Evolutionary conservation across 2,888 invertebrate species (phyloP).

Genomic region (Therioaphis trifolii): DNA sequence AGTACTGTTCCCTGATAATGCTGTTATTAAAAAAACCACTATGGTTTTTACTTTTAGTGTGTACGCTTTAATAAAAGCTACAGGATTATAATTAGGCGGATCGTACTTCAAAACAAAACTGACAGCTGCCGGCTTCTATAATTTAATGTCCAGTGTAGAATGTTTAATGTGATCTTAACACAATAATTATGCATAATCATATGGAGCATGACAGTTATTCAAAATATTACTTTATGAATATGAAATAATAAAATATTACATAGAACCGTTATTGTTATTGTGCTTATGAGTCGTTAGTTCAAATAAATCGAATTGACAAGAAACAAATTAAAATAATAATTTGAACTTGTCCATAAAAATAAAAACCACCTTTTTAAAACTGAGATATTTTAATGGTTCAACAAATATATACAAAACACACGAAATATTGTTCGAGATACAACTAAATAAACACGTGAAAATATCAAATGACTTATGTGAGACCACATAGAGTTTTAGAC

Average conservation of each 20-base stretch:
- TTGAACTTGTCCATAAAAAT: neutral
- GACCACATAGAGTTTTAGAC: slow-evolving; percentile 54
- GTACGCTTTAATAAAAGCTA: neutral
- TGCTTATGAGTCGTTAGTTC: neutral
- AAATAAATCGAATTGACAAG: neutral
- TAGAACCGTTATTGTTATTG: neutral
- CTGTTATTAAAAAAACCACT: neutral
- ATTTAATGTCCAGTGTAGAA: neutral
- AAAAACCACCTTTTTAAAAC: neutral
- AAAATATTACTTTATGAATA: neutral
- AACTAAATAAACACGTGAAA: slow-evolving; percentile 26
- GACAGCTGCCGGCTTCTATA: slow-evolving; percentile 7
- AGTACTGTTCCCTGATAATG: neutral
- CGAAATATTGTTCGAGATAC: slow-evolving; percentile 24
- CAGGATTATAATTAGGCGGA: slow-evolving; percentile 11
- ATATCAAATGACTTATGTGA: slow-evolving; percentile 47
- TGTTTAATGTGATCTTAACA: slow-evolving; percentile 32
- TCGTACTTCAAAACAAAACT: slow-evolving; percentile 23
- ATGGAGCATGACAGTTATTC: slow-evolving; percentile 1
- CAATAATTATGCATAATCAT: slow-evolving; percentile 32
- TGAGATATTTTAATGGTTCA: neutral
- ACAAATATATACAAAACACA: neutral
- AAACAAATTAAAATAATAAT: slow-evolving; percentile 31
- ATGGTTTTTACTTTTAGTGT: neutral
- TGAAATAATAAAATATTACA: slow-evolving; percentile 24